Conservation (phyloP, 2,113 vertebrate genomes). For the Cygnus buccinator region DNA sequence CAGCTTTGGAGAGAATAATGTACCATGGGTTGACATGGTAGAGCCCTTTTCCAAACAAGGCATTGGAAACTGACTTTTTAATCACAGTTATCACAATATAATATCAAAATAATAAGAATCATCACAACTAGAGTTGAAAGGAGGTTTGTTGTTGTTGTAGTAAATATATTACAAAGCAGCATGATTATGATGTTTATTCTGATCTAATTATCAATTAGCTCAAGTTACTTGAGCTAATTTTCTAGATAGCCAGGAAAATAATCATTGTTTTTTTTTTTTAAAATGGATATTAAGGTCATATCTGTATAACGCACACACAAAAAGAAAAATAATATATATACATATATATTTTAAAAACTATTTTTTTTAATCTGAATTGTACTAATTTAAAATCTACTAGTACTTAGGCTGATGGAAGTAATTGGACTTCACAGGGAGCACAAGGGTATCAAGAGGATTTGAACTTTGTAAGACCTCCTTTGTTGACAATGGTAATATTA, state of each 20-base stretch:
- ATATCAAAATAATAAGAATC: background rate
- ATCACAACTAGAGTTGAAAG: background rate
- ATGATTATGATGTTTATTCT: background rate
- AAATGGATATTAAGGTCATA: background rate
- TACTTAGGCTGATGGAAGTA: background rate
- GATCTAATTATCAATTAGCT: background rate
- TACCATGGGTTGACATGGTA: background rate
- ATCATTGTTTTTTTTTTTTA: background rate
- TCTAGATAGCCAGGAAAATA: background rate
- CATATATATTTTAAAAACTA: background rate
- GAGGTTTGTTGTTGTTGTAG: background rate
- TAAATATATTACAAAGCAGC: background rate
- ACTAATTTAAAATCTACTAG: background rate
- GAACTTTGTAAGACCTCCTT: background rate
- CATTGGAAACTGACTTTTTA: background rate
- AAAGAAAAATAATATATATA: background rate
- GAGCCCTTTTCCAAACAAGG: background rate
- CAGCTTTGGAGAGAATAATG: background rate
- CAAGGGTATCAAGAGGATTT: background rate
- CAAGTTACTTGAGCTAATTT: background rate
- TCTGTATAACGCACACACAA: background rate
- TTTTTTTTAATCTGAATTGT: background rate
- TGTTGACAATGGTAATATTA: conserved; percentile 34
- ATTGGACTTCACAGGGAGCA: background rate
- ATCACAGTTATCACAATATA: background rate